These are phyloP conservation scores for Formica selysi DNA, from an alignment of 1,140 invertebrate species.

Conservation along the genomic window DNA sequence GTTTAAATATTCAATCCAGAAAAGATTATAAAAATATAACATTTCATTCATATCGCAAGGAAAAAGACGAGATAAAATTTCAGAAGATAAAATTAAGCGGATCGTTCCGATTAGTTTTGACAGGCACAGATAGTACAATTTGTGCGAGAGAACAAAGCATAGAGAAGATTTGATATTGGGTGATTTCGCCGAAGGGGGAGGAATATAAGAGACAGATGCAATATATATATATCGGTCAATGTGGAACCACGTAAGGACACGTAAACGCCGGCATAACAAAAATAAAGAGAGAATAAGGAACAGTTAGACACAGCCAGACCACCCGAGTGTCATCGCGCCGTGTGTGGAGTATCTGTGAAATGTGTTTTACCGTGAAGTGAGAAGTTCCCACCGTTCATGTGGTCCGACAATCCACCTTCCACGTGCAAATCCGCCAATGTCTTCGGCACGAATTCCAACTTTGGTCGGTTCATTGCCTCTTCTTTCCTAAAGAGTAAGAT, in stretches of 20 bases:
- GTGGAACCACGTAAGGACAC: conserved; percentile 60
- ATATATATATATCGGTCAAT: conserved; percentile 37
- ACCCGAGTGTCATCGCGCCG: conserved; percentile 71
- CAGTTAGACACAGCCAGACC: conserved; percentile 80
- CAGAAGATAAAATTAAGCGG: not conserved
- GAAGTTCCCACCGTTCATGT: conserved; percentile 87
- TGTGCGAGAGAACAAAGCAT: conserved; percentile 17
- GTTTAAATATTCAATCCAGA: not conserved
- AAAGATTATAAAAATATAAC: not conserved
- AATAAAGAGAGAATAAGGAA: conserved; percentile 70
- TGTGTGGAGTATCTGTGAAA: conserved; percentile 75
- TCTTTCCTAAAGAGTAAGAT: conserved; percentile 90
- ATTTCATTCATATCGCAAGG: not conserved
- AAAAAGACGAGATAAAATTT: not conserved
- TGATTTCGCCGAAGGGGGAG: not conserved
- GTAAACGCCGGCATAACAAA: conserved; percentile 72
- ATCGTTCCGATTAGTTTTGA: not conserved
- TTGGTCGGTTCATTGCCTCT: conserved; percentile 95
- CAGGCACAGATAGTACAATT: not conserved
- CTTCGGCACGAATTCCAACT: conserved; percentile 97
- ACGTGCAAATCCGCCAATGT: conserved; percentile 95
- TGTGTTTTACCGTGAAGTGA: conserved; percentile 83
- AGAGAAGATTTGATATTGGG: not conserved
- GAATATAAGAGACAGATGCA: conserved; percentile 42
- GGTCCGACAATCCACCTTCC: conserved; percentile 87